These are phyloP conservation scores for Chaetodon trifasciatus DNA, from an alignment of 2,797 vertebrate species.

Conservation along the genomic window DNA sequence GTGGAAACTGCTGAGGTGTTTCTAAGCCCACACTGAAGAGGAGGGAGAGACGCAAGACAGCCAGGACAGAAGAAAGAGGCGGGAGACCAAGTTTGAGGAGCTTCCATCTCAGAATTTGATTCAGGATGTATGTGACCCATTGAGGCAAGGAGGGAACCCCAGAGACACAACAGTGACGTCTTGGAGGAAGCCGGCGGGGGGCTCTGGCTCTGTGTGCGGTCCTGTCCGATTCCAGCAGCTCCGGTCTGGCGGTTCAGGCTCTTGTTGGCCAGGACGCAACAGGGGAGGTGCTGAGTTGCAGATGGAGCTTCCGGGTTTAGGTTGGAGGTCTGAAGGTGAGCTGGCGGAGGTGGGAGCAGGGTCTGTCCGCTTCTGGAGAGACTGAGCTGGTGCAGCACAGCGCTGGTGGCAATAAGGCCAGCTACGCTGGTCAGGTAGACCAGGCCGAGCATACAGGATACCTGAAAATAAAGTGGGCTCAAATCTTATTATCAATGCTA, in stretches of 20 bases:
- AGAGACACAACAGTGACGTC: conserved; percentile 85
- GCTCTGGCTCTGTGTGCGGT: background rate
- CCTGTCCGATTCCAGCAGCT: conserved; percentile 16
- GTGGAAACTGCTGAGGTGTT: conserved; percentile 72
- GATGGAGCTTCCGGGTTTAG: conserved; percentile 44
- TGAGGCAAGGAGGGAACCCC: conserved; percentile 86
- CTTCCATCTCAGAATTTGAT: conserved; percentile 19
- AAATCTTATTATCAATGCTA: background rate
- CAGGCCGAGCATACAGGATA: conserved; percentile 92
- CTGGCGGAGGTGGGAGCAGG: conserved; percentile 4
- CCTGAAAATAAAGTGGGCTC: conserved; percentile 72
- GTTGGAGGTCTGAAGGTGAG: conserved; percentile 59
- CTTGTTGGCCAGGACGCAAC: conserved; percentile 81
- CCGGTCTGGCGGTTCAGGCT: conserved; percentile 54
- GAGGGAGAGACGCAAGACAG: conserved; percentile 78
- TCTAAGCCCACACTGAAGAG: conserved; percentile 74
- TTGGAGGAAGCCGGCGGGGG: conserved; percentile 48
- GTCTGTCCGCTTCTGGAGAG: conserved; percentile 69
- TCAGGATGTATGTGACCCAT: conserved; percentile 75
- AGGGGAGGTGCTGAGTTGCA: conserved; percentile 39
- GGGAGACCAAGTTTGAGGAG: conserved; percentile 57
- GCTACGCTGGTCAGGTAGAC: conserved; percentile 94
- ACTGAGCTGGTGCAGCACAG: conserved; percentile 88
- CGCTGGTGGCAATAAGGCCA: conserved; percentile 87
- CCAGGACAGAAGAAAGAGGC: conserved; percentile 73